Evolutionary conservation across 2,113 vertebrate genomes (phyloP).

Genomic region (Lampris megalopsis): DNA sequence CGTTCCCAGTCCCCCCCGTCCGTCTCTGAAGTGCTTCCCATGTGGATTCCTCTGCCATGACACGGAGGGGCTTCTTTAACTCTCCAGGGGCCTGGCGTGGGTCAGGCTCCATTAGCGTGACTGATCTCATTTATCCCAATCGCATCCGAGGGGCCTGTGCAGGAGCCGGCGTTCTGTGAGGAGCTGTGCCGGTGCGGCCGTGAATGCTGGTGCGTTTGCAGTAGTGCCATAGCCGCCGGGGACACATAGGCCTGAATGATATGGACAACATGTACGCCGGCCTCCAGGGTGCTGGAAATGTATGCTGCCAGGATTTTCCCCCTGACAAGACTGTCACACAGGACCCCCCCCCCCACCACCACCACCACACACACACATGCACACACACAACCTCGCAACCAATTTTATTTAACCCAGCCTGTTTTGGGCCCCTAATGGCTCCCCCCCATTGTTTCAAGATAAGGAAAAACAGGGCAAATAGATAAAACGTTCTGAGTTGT

Average conservation of each 20-base stretch:
- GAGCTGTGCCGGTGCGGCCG: conserved; percentile 18
- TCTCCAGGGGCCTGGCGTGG: conserved; percentile 45
- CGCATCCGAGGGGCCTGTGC: conserved; percentile 50
- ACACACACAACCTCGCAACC: too few relatives aligned
- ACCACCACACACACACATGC: too few relatives aligned
- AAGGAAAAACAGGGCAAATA: conserved; percentile 41
- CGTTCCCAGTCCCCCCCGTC: conserved; percentile 7
- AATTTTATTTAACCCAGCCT: too few relatives aligned
- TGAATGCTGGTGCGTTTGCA: conserved; percentile 47
- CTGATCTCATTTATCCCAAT: conserved; percentile 70
- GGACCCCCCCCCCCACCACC: too few relatives aligned
- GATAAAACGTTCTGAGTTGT: conserved; percentile 35
- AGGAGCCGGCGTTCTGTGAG: conserved; percentile 26
- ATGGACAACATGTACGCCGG: conserved; percentile 30
- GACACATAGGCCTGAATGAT: conserved; percentile 39
- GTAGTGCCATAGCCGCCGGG: conserved; percentile 14
- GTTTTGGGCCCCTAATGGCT: too few relatives aligned
- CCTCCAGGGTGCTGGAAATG: conserved; percentile 44
- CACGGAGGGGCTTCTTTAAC: conserved; percentile 52
- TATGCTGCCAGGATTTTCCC: not conserved
- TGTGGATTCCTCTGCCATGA: conserved; percentile 53
- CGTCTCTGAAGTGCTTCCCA: conserved; percentile 57
- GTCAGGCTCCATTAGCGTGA: conserved; percentile 61
- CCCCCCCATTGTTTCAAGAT: conserved; percentile 15
- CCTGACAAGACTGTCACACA: too few relatives aligned